These are phyloP conservation scores for Pelmatolapia mariae DNA, from an alignment of 2,113 vertebrate species.

Conservation along the genomic window DNA sequence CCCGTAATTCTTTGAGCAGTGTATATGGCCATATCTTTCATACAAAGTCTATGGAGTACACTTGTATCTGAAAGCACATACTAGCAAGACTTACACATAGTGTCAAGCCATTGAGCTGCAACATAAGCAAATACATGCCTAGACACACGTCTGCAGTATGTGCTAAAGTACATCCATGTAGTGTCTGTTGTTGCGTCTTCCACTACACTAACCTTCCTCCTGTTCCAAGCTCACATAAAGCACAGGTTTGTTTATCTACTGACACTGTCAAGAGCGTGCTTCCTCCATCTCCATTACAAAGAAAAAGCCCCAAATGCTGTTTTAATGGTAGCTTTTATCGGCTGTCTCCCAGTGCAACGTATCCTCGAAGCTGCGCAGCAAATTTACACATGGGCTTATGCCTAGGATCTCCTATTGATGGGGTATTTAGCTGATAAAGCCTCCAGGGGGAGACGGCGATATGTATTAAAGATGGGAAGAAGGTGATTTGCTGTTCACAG, in stretches of 20 bases:
- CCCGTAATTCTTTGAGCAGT: background rate
- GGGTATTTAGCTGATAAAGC: conserved; percentile 49
- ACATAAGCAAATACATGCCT: background rate
- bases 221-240: background rate
- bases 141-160: background rate
- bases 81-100: background rate
- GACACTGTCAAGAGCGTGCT: conserved; percentile 4
- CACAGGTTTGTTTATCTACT: conserved; percentile 21
- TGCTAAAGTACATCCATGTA: background rate
- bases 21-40: background rate
- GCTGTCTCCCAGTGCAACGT: background rate
- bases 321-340: conserved; percentile 49
- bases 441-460: conserved; percentile 27
- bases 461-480: conserved; percentile 44
- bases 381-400: conserved; percentile 40
- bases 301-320: conserved; percentile 23
- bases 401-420: conserved; percentile 23
- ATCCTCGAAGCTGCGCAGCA: background rate
- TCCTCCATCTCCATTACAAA: conserved; percentile 52
- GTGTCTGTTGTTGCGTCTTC: background rate
- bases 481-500: conserved; percentile 41
- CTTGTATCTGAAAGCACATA: background rate
- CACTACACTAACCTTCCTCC: background rate
- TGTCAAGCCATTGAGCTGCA: background rate
- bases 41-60: background rate